Evolutionary conservation across 2,797 vertebrate species (phyloP), one percentile per base, ranked within the genome.

Genomic region (Dallia pectoralis): DNA sequence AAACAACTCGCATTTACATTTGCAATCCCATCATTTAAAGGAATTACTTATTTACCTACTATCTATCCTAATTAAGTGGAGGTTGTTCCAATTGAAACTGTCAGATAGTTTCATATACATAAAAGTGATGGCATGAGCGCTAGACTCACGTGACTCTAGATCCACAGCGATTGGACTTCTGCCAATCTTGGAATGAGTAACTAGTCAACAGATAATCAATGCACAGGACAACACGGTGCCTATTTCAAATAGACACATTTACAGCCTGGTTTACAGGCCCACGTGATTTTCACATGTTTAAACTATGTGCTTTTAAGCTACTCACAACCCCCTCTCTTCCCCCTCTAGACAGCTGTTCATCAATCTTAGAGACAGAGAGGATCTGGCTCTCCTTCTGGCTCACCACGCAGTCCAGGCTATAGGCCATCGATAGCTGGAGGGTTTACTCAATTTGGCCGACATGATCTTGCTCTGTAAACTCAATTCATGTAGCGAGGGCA

Each of bases 201-300:
- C 40, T 44, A 44, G 40, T 44, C 40, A 14, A 44, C 40, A 44
- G 0, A 44, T 44, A 44, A 44, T 44, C 40, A 44, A 12, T 44
- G 14, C 11, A 44, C 1, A 44, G 40, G 40, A 44, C 40, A 44
- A 44, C 40, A 44, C 40, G 14, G 40, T 44, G 40, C 40, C 40
- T 12, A 78, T 84, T 90, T 84, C 79, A 83, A 81, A 69, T 62
- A 72, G 85, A 85, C 78, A 81, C 71, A 78, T 89, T 88, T 86
- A 86, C 83, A 80, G 81, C 85, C 77, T 83, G 84, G 86, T 89
- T 87, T 88, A 87, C 81, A 77, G 72, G 74, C 74, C 71, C 78
- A 33, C 78, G 73, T 85, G 83, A 77, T 77, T 88, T 85, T 80
- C 76, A 73, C 1, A 0, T 81, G 64, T 80, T 32, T 32, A 71